Evolutionary conservation across 1,140 invertebrate species (phyloP).

Genomic region (Alviniconcha marisindica): DNA sequence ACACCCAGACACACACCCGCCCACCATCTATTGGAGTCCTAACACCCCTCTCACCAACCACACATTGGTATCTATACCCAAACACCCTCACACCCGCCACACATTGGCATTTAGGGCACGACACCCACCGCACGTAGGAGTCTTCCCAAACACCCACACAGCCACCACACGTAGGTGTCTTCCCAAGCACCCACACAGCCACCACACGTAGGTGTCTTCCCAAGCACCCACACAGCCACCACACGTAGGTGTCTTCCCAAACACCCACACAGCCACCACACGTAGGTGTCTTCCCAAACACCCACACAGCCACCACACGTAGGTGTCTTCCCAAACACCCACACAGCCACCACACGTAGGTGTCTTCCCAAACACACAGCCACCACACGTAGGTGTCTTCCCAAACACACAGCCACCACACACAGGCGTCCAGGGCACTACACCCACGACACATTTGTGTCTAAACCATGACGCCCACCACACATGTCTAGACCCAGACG

Average conservation of each 20-base stretch:
- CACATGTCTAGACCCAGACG: too few relatives aligned
- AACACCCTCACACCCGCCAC: background rate
- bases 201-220: too few relatives aligned
- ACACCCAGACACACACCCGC: background rate
- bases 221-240: background rate
- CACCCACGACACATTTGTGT: too few relatives aligned
- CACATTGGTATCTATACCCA: background rate
- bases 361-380: background rate
- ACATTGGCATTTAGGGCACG: background rate
- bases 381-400: background rate
- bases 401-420: background rate
- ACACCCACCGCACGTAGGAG: background rate
- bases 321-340: background rate
- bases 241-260: too few relatives aligned
- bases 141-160: background rate
- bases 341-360: too few relatives aligned
- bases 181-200: background rate
- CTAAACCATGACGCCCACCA: too few relatives aligned
- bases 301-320: background rate
- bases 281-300: too few relatives aligned
- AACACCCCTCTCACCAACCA: background rate
- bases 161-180: background rate
- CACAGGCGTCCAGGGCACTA: background rate
- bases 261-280: too few relatives aligned
- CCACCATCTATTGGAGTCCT: background rate